Conservation (phyloP, 2,113 vertebrate species). For the Vombatus ursinus region DNA sequence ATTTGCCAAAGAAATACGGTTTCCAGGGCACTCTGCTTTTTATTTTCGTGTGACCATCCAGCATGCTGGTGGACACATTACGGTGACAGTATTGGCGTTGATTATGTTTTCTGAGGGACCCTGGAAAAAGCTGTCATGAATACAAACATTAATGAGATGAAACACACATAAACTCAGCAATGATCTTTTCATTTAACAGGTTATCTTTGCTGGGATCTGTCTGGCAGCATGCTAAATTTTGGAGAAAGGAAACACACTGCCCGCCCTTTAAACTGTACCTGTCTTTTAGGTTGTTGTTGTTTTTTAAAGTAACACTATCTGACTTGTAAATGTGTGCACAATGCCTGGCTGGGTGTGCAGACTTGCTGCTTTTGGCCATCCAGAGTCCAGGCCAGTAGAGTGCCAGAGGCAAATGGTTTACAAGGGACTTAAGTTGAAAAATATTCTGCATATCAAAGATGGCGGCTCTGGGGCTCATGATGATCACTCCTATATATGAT, state of each 20-base stretch:
- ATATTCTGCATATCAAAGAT: background rate
- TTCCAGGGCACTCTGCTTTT: slow-evolving; percentile 1
- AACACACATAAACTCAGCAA: background rate
- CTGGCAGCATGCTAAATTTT: slow-evolving; percentile 12
- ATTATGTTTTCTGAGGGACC: background rate
- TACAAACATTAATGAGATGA: slow-evolving; percentile 21
- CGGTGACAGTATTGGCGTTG: background rate
- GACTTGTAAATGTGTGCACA: background rate
- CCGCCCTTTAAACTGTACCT: background rate
- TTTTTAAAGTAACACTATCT: background rate
- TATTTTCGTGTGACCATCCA: slow-evolving; percentile 11
- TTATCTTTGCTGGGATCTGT: slow-evolving; percentile 51
- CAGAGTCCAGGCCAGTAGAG: background rate
- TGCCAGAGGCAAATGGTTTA: background rate
- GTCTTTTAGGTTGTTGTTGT: background rate
- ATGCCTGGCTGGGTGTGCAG: background rate
- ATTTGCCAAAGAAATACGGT: background rate
- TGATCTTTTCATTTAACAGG: slow-evolving; percentile 34
- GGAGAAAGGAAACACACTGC: background rate
- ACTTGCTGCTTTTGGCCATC: background rate
- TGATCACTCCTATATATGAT: background rate
- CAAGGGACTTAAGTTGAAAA: background rate
- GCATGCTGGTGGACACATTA: background rate
- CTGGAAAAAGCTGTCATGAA: slow-evolving; percentile 10
- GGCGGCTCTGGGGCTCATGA: background rate